phyloP scores from a whole-genome alignment of 2,888 invertebrate species.

The Campoplex capitator region DNA sequence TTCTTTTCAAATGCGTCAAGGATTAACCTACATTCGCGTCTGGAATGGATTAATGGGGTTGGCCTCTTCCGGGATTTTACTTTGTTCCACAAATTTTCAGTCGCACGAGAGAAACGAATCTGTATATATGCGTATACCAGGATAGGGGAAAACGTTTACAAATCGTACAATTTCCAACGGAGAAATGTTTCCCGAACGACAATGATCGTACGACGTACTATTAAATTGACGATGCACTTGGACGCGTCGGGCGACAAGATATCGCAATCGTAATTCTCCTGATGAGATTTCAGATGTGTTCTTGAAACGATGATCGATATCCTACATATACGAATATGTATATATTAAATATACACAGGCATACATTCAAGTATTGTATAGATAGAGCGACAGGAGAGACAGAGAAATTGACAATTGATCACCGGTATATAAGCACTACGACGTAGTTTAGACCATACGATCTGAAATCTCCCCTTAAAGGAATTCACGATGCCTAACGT shows the following conservation, averaged over 20 bases:
- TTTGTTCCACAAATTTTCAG: neutral
- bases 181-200: neutral
- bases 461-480: constrained; percentile 29
- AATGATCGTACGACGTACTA: constrained; percentile 37
- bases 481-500: constrained; percentile 1
- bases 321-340: constrained; percentile 8
- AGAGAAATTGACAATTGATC: constrained; percentile 24
- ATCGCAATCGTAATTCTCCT: constrained; percentile 57
- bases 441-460: neutral
- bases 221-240: constrained; percentile 54
- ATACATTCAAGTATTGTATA: neutral
- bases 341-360: neutral
- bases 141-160: constrained; percentile 9
- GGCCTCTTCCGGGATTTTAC: neutral
- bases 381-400: neutral
- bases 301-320: constrained; percentile 54
- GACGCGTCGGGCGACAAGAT: constrained; percentile 40
- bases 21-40: constrained; percentile 4
- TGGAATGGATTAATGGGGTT: neutral
- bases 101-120: neutral
- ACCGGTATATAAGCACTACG: neutral
- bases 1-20: constrained; percentile 22
- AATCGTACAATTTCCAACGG: constrained; percentile 9
- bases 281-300: constrained; percentile 53
- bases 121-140: no score